These are phyloP conservation scores for Ammodytes marinus DNA, from an alignment of 2,113 vertebrate genomes.

Conservation along the genomic window DNA sequence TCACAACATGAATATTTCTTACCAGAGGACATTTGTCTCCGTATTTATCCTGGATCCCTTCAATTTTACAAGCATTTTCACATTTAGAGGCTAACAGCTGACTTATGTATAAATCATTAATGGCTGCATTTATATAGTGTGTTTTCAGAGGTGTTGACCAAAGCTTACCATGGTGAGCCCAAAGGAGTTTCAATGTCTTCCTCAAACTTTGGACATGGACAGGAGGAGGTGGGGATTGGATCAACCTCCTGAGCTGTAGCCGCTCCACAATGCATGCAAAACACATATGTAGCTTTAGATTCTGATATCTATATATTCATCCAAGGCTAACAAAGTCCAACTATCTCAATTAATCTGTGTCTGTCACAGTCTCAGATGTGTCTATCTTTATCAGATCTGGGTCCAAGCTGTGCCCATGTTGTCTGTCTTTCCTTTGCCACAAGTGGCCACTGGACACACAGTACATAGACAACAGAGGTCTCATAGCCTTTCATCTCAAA, in stretches of 20 bases:
- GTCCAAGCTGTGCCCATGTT: conserved; percentile 39
- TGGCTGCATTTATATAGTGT: no score
- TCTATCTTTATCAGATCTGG: conserved; percentile 60
- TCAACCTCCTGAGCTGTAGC: no score
- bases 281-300: conserved; percentile 2
- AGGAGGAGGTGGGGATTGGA: no score
- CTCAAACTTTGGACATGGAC: no score
- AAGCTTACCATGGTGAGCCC: no score
- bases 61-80: conserved; percentile 1
- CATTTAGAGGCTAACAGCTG: not conserved
- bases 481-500: conserved; percentile 50
- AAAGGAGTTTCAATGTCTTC: no score
- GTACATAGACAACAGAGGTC: conserved; percentile 20
- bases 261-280: not conserved
- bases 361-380: conserved; percentile 34
- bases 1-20: not conserved
- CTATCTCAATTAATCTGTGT: conserved; percentile 35
- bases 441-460: conserved; percentile 43
- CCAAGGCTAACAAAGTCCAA: conserved; percentile 4
- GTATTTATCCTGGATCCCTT: not conserved
- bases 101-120: not conserved
- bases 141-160: no score
- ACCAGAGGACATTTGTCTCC: not conserved
- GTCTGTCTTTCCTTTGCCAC: conserved; percentile 40
- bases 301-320: conserved; percentile 21